Conservation (phyloP, 2,797 vertebrate species). For the Lagodon rhomboides region DNA sequence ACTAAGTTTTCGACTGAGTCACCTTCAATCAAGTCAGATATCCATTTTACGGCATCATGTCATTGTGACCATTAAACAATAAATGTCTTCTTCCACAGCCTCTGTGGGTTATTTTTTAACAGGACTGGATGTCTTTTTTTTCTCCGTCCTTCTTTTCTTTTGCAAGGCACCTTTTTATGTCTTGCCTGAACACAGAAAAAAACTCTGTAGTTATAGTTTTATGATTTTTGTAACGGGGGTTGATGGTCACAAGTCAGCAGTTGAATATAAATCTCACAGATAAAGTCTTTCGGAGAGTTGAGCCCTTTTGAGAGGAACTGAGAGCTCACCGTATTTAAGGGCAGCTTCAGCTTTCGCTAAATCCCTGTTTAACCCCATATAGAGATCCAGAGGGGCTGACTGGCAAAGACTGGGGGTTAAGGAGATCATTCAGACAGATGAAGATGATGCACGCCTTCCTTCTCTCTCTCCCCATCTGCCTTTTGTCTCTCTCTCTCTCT, state of each 20-base stretch:
- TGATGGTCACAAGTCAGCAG: conserved; percentile 66
- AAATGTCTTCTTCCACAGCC: conserved; percentile 12
- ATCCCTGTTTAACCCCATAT: conserved; percentile 73
- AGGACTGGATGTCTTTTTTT: not conserved
- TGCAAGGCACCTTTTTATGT: conserved; percentile 8
- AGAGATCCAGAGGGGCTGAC: conserved; percentile 61
- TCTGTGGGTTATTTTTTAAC: not conserved
- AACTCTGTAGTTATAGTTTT: conserved; percentile 35
- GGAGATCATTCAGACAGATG: conserved; percentile 74
- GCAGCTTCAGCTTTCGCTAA: conserved; percentile 65
- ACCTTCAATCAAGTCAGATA: not conserved
- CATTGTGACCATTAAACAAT: not conserved
- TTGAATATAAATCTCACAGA: conserved; percentile 70
- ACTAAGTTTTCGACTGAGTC: not conserved
- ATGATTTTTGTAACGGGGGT: conserved; percentile 42
- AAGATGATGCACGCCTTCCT: conserved; percentile 62
- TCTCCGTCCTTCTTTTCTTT: not conserved
- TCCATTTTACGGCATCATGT: not conserved
- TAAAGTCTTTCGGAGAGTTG: conserved; percentile 58
- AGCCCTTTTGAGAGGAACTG: conserved; percentile 53
- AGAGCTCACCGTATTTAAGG: conserved; percentile 65
- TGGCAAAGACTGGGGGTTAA: conserved; percentile 65
- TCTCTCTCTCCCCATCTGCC: conserved; percentile 32
- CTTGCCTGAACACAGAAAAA: conserved; percentile 26
- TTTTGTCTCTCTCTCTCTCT: conserved; percentile 32